Percentiles rank a stretch among this genome's conserved stretches.
phyloP scores from a whole-genome alignment of 2,113 vertebrate genomes.

The Hylia prasina region DNA sequence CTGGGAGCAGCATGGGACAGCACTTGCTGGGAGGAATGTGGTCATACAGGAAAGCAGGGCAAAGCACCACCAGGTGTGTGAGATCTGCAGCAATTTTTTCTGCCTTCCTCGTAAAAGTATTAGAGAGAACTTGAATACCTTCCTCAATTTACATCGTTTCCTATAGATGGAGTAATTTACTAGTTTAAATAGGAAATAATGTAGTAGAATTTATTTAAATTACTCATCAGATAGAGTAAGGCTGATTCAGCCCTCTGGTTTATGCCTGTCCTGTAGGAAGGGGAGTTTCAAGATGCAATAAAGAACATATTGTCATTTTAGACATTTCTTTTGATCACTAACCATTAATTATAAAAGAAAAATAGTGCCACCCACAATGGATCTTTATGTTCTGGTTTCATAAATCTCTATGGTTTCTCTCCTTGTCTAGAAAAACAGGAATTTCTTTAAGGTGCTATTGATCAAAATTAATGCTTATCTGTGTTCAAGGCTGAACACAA shows the following conservation, averaged over 20 bases:
- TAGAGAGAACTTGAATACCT: background rate
- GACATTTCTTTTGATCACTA: background rate
- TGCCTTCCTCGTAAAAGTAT: background rate
- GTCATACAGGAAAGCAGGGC: constrained; percentile 15
- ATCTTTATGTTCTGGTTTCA: background rate
- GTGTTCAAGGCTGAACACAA: background rate
- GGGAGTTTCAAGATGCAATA: background rate
- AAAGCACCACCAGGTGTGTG: background rate
- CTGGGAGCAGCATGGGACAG: background rate
- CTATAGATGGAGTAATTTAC: background rate
- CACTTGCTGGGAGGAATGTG: background rate
- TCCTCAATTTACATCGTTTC: background rate
- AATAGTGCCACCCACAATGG: background rate
- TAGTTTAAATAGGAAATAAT: background rate
- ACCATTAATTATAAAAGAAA: background rate
- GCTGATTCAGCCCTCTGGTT: background rate
- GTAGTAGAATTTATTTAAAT: background rate
- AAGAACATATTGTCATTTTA: constrained; percentile 20
- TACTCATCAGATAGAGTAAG: background rate
- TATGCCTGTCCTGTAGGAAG: background rate
- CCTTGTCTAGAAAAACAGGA: background rate
- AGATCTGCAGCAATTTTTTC: background rate
- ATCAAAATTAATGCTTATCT: constrained; percentile 38
- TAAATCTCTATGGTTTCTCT: background rate
- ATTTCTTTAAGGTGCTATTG: background rate